Evolutionary conservation across 1,140 invertebrate genomes (phyloP), one percentile per base, ranked within the genome.

Genomic region (Episyrphus balteatus): DNA sequence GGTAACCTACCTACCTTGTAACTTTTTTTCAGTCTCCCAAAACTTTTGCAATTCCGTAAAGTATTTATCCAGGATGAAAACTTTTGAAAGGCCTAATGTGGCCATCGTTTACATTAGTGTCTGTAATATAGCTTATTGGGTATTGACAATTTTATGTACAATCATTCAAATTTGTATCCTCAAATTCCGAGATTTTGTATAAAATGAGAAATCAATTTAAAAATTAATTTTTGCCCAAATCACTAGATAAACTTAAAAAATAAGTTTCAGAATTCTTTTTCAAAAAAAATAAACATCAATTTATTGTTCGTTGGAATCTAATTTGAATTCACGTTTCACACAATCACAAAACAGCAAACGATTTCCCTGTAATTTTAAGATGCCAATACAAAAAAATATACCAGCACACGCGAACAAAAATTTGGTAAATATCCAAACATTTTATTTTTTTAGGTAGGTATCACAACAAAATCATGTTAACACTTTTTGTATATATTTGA

Each of bases 51-150:
- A 76, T 75, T 93, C 90, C 51, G 88, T 92, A 70, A 94, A 94
- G 73, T 94, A 94, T 71, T 93, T 94, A 81, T 94, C 91, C 77
- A 94, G 80, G 70, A 94, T 93, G 80, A 93, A 94, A 69, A 93
- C 89, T 79, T 94, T 94, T 61, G 88, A 90, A 53, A 92, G 82
- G 73, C 88, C 89, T 71, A 92, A 77, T 67, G 88, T 91, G 78
- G 88, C 87, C 65, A 68, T 68, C 52, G 56, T 65, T 62, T 52
- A 57, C 21, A 26, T 26, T 26, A 26, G 21, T 26, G 8, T 26
- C 21, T 26, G 8, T 26, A 8, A 8, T 26, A 26, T n/a, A 26
- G 3, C 21, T 26, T 26, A 8, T 26, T 26, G 8, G 3, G 21
- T 26, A 26, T 26, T 8, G 21, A 26, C 21, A 15, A 19, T 17